phyloP scores from a whole-genome alignment of 2,888 invertebrate genomes.

The Balanococcus diminutus region DNA sequence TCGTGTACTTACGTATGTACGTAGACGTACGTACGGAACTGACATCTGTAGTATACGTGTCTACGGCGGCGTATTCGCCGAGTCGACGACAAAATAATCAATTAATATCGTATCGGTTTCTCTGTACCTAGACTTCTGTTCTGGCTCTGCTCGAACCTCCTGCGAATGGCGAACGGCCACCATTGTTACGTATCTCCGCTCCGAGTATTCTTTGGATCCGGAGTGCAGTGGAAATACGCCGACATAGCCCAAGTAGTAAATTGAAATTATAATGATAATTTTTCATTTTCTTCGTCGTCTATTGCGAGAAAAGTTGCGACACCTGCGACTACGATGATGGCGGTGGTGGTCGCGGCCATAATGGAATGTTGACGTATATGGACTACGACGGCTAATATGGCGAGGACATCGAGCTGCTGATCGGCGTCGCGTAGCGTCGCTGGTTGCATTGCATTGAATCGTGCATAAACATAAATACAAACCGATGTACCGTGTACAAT shows the following conservation, averaged over 20 bases:
- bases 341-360: not conserved
- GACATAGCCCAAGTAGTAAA: not conserved
- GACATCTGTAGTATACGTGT: not conserved
- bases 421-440: not conserved
- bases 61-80: not conserved
- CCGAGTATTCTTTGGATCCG: not conserved
- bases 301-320: not conserved
- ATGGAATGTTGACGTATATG: constrained; percentile 5
- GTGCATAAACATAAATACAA: not conserved
- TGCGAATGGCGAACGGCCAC: not conserved
- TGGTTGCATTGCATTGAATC: not conserved
- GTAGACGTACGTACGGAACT: not conserved
- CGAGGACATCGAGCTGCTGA: constrained; percentile 5
- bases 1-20: not conserved
- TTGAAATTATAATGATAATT: not conserved
- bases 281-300: not conserved
- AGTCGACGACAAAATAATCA: not conserved
- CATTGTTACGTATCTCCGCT: not conserved
- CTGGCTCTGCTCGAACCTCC: not conserved
- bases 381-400: not conserved
- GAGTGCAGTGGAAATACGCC: not conserved
- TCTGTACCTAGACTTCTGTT: no score
- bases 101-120: not conserved
- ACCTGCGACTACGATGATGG: not conserved
- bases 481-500: not conserved